Evolutionary conservation across 1,140 invertebrate species (phyloP).

Genomic region (Lutraria rhynchaena): DNA sequence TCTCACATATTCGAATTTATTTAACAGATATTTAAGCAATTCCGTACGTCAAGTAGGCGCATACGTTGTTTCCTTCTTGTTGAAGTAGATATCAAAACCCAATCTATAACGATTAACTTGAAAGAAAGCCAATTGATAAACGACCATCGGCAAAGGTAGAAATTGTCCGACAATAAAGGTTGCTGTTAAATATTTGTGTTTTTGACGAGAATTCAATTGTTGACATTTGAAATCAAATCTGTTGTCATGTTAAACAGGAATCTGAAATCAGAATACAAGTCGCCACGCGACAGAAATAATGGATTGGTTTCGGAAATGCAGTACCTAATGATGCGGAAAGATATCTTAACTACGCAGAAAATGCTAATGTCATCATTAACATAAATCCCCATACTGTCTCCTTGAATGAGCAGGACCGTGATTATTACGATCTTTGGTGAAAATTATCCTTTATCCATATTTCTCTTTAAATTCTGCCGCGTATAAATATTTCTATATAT

Average conservation of each 20-base stretch:
- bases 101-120: no score
- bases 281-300: slow-evolving; percentile 17
- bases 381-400: background rate
- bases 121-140: no score
- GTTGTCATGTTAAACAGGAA: slow-evolving; percentile 26
- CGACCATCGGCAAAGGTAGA: no score
- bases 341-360: background rate
- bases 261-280: background rate
- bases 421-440: no score
- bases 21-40: background rate
- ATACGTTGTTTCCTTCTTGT: no score
- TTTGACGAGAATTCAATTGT: slow-evolving; percentile 32
- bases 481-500: no score
- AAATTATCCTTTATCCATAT: no score
- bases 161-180: background rate
- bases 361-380: slow-evolving; percentile 7
- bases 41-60: no score
- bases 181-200: background rate
- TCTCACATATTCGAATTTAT: slow-evolving; percentile 18
- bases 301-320: background rate
- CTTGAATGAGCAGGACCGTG: no score
- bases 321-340: slow-evolving; percentile 6
- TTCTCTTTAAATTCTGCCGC: no score
- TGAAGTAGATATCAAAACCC: no score
- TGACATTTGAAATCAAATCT: slow-evolving; percentile 28